Conservation (phyloP, 2,797 vertebrate genomes). For the Euphonia xanthogaster region DNA sequence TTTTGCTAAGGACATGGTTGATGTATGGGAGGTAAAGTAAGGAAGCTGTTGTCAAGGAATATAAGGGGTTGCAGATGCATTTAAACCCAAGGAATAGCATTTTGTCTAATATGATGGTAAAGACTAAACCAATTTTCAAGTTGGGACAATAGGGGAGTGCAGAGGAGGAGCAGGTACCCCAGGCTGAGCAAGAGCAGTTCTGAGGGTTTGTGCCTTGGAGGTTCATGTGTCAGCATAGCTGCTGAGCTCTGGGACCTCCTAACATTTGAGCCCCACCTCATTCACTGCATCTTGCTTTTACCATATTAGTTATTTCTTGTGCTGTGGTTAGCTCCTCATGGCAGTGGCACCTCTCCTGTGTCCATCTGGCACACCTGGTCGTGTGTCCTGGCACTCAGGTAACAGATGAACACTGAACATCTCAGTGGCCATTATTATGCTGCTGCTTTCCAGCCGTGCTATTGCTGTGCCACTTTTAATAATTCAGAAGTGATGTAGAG, state of each 20-base stretch:
- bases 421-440: neutral
- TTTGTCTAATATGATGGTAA: neutral
- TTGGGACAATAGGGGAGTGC: neutral
- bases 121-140: neutral
- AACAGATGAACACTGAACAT: neutral
- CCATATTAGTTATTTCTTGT: neutral
- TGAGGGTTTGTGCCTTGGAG: neutral
- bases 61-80: neutral
- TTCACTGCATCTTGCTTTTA: neutral
- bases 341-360: neutral
- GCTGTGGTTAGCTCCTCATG: neutral
- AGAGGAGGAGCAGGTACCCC: neutral
- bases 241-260: neutral
- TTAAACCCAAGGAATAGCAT: neutral
- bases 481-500: slow-evolving; percentile 41
- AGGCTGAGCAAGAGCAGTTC: neutral
- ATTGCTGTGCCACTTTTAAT: neutral
- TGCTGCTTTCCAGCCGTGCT: neutral
- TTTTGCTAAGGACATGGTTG: slow-evolving; percentile 1
- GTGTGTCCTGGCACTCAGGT: accelerated
- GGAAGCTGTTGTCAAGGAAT: neutral
- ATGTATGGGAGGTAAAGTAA: neutral
- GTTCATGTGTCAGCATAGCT: neutral
- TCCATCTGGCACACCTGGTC: neutral
- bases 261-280: neutral